phyloP scores from a whole-genome alignment of 2,113 vertebrate species.

The Perca fluviatilis region DNA sequence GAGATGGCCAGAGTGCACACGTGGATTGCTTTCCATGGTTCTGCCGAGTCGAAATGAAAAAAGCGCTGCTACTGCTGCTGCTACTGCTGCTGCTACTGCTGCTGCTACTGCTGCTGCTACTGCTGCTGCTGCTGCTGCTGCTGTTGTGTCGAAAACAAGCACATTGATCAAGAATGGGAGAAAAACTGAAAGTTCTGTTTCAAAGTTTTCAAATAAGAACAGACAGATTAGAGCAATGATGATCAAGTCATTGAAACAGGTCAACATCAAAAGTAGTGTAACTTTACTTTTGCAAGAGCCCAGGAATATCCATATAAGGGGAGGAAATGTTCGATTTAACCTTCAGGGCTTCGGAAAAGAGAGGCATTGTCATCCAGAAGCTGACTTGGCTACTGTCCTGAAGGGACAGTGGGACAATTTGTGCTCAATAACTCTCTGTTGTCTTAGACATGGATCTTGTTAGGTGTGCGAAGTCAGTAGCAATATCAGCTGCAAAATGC shows the following conservation, averaged over 20 bases:
- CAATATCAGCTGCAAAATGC: slow-evolving; percentile 2
- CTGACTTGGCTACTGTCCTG: background rate
- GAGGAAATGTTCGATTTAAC: slow-evolving; percentile 10
- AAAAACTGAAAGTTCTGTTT: slow-evolving; percentile 9
- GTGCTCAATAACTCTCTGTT: slow-evolving; percentile 16
- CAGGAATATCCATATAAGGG: background rate
- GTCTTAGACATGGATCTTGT: background rate
- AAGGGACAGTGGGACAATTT: slow-evolving; percentile 1
- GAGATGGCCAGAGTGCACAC: slow-evolving; percentile 1
- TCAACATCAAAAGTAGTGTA: background rate
- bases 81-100: no score
- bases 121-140: background rate
- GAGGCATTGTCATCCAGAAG: background rate
- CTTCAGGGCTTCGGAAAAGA: background rate
- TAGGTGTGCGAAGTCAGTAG: slow-evolving; percentile 1
- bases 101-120: background rate
- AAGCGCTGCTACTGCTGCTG: slow-evolving; percentile 2
- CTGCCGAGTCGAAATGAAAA: slow-evolving; percentile 2
- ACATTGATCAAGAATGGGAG: background rate
- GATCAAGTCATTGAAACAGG: slow-evolving; percentile 15
- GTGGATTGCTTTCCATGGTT: background rate
- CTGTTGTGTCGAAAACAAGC: background rate
- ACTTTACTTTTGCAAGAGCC: background rate
- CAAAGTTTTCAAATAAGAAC: slow-evolving; percentile 4
- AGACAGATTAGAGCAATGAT: slow-evolving; percentile 1